Conservation (phyloP, 2,888 invertebrate species). For the Nasonovia ribisnigri region DNA sequence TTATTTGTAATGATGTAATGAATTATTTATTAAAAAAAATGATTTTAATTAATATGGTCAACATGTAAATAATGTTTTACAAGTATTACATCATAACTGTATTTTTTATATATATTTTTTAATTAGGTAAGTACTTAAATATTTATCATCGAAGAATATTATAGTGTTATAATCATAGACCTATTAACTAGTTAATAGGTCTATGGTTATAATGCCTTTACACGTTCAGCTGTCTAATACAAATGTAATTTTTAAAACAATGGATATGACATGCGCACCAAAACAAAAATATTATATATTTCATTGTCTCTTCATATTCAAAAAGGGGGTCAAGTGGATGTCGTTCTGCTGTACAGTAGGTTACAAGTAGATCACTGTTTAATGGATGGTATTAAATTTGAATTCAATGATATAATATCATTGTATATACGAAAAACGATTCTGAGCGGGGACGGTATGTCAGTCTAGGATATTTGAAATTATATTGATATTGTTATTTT, state of each 20-base stretch:
- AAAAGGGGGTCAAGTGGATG: no score
- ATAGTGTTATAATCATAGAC: no score
- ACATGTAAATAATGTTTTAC: neutral
- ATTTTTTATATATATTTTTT: neutral
- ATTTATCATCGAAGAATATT: neutral
- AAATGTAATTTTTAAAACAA: neutral
- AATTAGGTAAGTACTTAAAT: neutral
- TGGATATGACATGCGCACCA: neutral
- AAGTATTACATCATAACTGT: neutral
- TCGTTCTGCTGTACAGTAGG: no score
- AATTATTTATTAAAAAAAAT: neutral
- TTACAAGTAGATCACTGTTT: no score
- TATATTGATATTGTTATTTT: no score
- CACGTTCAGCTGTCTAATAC: neutral
- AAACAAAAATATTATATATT: neutral
- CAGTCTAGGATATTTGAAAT: no score
- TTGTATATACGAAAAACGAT: no score
- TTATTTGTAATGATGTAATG: neutral
- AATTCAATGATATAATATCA: no score
- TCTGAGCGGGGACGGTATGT: no score
- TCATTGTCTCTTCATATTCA: neutral
- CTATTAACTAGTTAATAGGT: no score
- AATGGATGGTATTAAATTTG: no score
- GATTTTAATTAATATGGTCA: neutral
- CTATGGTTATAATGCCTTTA: no score